These are phyloP conservation scores for Pleuronectes platessa DNA, from an alignment of 2,113 vertebrate species.

Conservation along the genomic window DNA sequence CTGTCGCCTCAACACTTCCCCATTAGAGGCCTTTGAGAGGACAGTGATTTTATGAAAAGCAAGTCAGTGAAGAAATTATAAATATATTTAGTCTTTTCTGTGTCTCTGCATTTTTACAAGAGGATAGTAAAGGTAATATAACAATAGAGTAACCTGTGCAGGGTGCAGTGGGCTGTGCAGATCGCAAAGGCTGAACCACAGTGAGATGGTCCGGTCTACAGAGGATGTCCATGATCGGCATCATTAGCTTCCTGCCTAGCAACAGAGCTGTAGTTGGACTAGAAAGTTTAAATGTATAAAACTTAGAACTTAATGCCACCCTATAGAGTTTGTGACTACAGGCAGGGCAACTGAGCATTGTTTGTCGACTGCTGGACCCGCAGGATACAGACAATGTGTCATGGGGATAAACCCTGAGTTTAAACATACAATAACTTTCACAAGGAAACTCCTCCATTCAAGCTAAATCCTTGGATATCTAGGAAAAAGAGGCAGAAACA, in stretches of 20 bases:
- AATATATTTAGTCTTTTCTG: not conserved
- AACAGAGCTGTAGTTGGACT: too few species aligned
- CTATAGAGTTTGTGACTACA: too few species aligned
- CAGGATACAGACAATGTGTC: not conserved
- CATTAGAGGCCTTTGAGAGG: not conserved
- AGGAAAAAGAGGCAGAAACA: not conserved
- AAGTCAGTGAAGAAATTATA: too few species aligned
- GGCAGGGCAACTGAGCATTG: not conserved
- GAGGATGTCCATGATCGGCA: too few species aligned
- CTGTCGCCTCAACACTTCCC: not conserved
- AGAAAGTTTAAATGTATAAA: too few species aligned
- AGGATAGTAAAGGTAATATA: too few species aligned
- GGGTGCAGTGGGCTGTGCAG: too few species aligned
- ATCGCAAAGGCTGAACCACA: too few species aligned
- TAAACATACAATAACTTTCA: not conserved
- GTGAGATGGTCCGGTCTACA: too few species aligned
- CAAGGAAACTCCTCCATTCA: not conserved
- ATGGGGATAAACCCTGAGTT: not conserved
- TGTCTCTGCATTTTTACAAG: not conserved
- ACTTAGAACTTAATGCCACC: too few species aligned
- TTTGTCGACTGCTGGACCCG: not conserved
- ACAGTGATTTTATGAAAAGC: not conserved
- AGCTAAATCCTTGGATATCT: not conserved
- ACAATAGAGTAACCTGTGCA: too few species aligned
- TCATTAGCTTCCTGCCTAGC: too few species aligned